A percentile compares a stretch with the other conserved stretches of the same genome.
These are phyloP conservation scores for Salminus brasiliensis DNA, from an alignment of 2,113 vertebrate species.

Conservation along the genomic window DNA sequence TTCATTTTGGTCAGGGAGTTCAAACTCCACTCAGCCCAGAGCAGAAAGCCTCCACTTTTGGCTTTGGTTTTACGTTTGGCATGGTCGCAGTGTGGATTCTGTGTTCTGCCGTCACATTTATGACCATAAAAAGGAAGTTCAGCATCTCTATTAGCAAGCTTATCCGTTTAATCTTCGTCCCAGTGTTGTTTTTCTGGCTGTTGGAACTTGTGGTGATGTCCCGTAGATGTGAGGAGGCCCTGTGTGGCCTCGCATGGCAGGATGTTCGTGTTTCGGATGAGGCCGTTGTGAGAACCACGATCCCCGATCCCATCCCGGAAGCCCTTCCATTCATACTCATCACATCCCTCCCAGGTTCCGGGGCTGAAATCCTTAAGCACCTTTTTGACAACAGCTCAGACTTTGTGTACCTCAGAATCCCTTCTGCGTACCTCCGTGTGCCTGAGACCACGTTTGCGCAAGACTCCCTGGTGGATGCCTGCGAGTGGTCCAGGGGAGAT, in stretches of 20 bases:
- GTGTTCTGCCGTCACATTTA: constrained; percentile 75
- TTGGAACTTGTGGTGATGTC: constrained; percentile 83
- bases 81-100: constrained; percentile 75
- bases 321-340: constrained; percentile 78
- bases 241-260: constrained; percentile 78
- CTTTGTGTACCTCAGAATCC: constrained; percentile 82
- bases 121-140: constrained; percentile 81
- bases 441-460: constrained; percentile 79
- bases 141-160: constrained; percentile 81
- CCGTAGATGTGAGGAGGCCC: constrained; percentile 78
- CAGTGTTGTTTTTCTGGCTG: constrained; percentile 81
- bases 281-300: constrained; percentile 47
- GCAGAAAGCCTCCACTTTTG: constrained; percentile 63
- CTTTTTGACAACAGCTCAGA: constrained; percentile 86
- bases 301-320: constrained; percentile 49
- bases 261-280: constrained; percentile 21
- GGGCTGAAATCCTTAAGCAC: constrained; percentile 85
- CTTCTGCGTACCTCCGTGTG: constrained; percentile 78
- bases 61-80: constrained; percentile 81
- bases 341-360: constrained; percentile 83
- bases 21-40: constrained; percentile 62
- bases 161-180: constrained; percentile 79
- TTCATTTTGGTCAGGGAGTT: constrained; percentile 80
- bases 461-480: constrained; percentile 82
- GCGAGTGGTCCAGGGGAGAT: constrained; percentile 80